Conservation (phyloP, 1,140 invertebrate genomes). For the Portunus trituberculatus region DNA sequence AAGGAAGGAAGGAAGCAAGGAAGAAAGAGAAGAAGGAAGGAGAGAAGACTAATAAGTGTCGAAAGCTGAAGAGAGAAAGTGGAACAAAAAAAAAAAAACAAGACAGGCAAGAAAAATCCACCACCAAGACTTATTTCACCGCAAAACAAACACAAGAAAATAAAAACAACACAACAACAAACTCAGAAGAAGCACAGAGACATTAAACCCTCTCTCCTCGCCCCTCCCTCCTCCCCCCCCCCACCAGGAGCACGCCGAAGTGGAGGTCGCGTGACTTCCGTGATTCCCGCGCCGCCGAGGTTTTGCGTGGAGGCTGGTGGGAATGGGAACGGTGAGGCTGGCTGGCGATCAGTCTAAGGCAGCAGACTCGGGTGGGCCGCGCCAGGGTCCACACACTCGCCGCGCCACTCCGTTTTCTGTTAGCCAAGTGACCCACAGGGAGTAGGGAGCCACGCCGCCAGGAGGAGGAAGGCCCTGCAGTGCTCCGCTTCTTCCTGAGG, state of each 20-base stretch:
- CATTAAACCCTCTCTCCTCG: too few relatives aligned
- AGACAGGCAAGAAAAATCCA: background rate
- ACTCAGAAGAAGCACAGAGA: background rate
- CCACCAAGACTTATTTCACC: too few relatives aligned
- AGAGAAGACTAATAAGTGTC: too few relatives aligned
- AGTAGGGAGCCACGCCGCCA: background rate
- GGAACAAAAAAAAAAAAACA: background rate
- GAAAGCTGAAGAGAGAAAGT: background rate
- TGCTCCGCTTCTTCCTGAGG: background rate
- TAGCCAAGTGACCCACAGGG: background rate
- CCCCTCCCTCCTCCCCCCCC: too few relatives aligned
- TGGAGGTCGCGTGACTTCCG: background rate
- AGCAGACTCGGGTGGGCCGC: background rate
- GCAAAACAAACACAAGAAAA: background rate
- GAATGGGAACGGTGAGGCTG: constrained; percentile 1
- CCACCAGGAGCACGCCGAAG: background rate
- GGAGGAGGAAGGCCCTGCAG: background rate
- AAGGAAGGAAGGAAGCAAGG: background rate
- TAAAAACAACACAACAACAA: background rate
- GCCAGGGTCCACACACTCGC: constrained; percentile 3
- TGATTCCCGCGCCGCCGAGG: constrained; percentile 5
- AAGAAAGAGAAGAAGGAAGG: background rate
- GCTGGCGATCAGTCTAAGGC: background rate
- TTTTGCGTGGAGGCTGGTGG: background rate
- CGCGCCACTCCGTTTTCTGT: background rate